A percentile compares a stretch with the other conserved stretches of the same genome.
Evolutionary conservation across 2,113 vertebrate genomes (phyloP).

Genomic region (Galbula dea): DNA sequence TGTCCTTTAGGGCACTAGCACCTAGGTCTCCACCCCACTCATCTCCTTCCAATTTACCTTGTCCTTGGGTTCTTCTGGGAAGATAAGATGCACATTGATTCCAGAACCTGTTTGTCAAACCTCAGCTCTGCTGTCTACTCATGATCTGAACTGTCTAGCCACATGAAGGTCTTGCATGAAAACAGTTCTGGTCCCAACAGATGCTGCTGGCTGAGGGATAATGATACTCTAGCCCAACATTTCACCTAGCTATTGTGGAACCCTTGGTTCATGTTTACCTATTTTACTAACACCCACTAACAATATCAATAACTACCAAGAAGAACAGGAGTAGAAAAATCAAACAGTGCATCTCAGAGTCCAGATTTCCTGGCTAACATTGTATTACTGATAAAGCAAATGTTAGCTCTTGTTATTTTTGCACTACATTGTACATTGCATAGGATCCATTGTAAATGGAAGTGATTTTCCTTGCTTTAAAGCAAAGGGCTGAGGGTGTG

Average conservation of each 20-base stretch:
- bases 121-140: background rate
- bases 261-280: background rate
- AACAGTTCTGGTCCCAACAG: background rate
- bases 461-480: background rate
- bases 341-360: background rate
- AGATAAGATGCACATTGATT: background rate
- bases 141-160: background rate
- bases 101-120: slow-evolving; percentile 33
- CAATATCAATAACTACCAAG: background rate
- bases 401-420: background rate
- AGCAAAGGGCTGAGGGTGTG: background rate
- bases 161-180: background rate
- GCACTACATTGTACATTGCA: background rate
- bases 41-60: background rate
- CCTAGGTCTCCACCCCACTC: slow-evolving; percentile 5
- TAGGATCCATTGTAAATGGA: background rate
- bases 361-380: background rate
- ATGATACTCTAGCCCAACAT: background rate
- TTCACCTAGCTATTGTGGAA: background rate
- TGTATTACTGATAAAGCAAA: background rate
- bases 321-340: background rate
- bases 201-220: background rate
- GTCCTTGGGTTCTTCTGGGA: background rate
- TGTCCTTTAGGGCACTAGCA: slow-evolving; percentile 22
- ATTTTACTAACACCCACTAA: background rate